phyloP scores from a whole-genome alignment of 92 coral and sea anemone species.

The Scolanthus callimorphus region DNA sequence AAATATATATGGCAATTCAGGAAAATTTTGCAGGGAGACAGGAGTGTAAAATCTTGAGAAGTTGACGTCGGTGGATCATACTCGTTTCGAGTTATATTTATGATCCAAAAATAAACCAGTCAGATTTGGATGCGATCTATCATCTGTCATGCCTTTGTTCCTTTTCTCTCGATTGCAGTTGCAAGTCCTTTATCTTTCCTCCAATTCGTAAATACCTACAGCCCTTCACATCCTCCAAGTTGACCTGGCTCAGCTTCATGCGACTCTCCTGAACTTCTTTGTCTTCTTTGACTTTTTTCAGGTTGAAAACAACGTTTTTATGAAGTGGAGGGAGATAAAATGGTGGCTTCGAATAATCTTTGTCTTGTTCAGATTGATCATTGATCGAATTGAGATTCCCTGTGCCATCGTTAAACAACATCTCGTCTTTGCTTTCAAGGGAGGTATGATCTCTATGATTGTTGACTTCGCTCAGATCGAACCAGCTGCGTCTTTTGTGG shows the following conservation, averaged over 20 bases:
- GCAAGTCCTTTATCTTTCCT: constrained; percentile 16
- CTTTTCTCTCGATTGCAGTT: background rate
- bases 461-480: too few species aligned
- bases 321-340: constrained; percentile 36
- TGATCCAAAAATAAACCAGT: too few species aligned
- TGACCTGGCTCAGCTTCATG: constrained; percentile 1
- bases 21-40: too few species aligned
- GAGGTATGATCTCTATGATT: background rate
- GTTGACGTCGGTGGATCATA: too few species aligned
- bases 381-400: background rate
- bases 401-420: background rate
- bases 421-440: background rate
- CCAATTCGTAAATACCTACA: constrained; percentile 44
- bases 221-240: constrained; percentile 13
- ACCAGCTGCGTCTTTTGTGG: background rate
- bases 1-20: too few species aligned
- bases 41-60: too few species aligned
- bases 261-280: constrained; percentile 14
- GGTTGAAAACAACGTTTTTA: constrained; percentile 17
- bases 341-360: constrained; percentile 5
- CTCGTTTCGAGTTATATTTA: too few species aligned
- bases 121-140: too few species aligned
- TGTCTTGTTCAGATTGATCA: background rate
- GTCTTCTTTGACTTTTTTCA: constrained; percentile 35
- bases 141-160: too few species aligned